phyloP scores from a whole-genome alignment of 2,797 vertebrate species.

The Thamnophis elegans region DNA sequence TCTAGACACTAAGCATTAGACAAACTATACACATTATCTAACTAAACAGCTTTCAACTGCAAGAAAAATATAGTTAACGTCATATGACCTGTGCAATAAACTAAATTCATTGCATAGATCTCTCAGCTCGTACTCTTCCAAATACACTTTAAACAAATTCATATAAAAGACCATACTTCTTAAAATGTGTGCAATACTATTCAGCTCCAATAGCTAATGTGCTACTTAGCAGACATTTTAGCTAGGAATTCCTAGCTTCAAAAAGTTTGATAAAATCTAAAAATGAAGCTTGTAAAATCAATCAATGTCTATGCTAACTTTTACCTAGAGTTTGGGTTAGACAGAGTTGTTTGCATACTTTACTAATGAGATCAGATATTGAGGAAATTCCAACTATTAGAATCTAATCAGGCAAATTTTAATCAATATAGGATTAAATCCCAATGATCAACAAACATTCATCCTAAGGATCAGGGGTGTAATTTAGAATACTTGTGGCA shows the following conservation, averaged over 20 bases:
- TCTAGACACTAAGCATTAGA: neutral
- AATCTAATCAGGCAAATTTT: neutral
- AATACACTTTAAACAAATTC: neutral
- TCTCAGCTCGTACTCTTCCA: neutral
- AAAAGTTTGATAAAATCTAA: neutral
- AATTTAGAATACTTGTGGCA: neutral
- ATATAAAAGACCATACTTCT: neutral
- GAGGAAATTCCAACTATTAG: neutral
- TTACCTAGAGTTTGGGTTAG: neutral
- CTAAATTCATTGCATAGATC: neutral
- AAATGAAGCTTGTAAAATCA: neutral
- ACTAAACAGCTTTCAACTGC: neutral
- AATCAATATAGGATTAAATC: neutral
- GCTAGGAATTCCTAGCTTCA: neutral
- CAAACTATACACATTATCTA: neutral
- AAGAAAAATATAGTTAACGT: neutral
- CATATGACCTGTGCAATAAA: neutral
- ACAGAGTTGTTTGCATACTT: neutral
- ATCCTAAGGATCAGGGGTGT: neutral
- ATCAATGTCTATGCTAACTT: neutral
- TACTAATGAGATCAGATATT: neutral
- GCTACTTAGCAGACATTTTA: neutral
- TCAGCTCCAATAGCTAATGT: neutral
- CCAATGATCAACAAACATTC: neutral
- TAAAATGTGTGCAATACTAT: neutral